Base-by-base conservation (phyloP, 2,888 invertebrate species). In the Gisinianus flammeolus region DNA sequence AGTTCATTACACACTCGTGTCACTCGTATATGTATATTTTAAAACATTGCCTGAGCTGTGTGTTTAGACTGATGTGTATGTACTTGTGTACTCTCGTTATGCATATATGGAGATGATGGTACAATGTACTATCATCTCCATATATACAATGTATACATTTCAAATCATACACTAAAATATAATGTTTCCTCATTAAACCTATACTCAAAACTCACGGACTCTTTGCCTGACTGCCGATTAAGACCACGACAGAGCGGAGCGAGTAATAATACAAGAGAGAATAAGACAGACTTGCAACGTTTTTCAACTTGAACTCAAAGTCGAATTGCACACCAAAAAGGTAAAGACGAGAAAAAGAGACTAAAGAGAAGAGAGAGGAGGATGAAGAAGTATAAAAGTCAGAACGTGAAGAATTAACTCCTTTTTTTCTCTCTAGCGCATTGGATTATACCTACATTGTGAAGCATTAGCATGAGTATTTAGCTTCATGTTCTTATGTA, bases 221-320 rank as follows among this genome's bases (percentile, higher is more conserved):
- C 54, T 10, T 24, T 70, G 70, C 70, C 52, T 70, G 54, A 70
- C 54, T 70, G 70, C 54, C 70, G 28, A 70, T 54, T 52, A 70
- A 70, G 70, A 70, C 70, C 70, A 70, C 54, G 30, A 54, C 16
- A 67, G 28, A 33, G 28, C n/a, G n/a, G 33, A 67, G 28, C n/a
- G 67, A 19, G 67, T 31, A 67, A 67, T 28, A 62, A 33, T 16
- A 33, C 8, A 28, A 67, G 31, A n/a, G n/a, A n/a, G 44, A 44
- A 44, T 6, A 44, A 44, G 44, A 67, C 28, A 33, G 67, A 33
- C 31, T 31, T 22, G 16, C 19, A 64, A 64, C 30, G 8, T 26
- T 64, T 28, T 44, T 44, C 44, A 16, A 19, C 44, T 62, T 26
- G 26, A 62, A 22, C 62, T 22, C 62, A 62, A 33, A 67, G 12